Conservation (phyloP, 2,797 vertebrate species). For the Neosilurus hyrtlii region DNA sequence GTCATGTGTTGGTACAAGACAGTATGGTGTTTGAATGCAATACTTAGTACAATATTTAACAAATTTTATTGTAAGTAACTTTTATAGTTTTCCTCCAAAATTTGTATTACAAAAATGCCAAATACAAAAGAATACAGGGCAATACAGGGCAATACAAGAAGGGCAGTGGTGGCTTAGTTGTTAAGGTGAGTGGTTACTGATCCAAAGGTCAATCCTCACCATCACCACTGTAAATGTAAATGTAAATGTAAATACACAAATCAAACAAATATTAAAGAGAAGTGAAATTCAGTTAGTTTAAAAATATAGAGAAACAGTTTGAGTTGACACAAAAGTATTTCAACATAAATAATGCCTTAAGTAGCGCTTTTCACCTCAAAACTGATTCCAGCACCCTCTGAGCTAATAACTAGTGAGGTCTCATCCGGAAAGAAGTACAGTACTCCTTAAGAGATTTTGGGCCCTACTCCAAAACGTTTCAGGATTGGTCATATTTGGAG, state of each 20-base stretch:
- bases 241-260: neutral
- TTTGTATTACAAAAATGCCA: neutral
- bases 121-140: neutral
- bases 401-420: neutral
- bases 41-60: neutral
- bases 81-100: neutral
- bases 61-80: neutral
- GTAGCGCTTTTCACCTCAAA: too few species aligned
- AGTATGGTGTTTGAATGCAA: constrained; percentile 26
- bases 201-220: too few species aligned
- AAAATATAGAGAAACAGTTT: neutral
- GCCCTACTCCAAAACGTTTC: neutral
- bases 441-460: neutral
- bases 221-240: too few species aligned
- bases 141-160: too few species aligned
- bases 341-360: neutral
- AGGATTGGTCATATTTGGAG: neutral
- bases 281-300: neutral
- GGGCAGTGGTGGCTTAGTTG: too few species aligned
- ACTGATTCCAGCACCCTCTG: neutral
- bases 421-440: neutral
- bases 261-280: neutral
- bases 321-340: neutral
- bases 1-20: neutral
- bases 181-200: too few species aligned